Conservation (phyloP, 2,797 vertebrate species). For the Mormyrops boulengeri region DNA sequence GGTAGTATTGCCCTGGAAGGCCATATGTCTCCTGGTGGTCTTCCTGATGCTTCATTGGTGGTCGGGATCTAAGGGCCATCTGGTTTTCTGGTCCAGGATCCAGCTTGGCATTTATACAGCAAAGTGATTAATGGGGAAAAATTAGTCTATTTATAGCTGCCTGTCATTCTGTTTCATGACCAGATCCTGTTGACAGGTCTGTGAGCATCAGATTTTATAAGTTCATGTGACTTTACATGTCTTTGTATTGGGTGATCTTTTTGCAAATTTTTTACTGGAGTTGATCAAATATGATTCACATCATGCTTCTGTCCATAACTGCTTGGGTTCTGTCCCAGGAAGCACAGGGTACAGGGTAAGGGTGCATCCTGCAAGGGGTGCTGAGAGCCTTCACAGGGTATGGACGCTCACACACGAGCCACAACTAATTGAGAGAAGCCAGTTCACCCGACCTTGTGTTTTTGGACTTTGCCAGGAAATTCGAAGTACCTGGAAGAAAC, state of each 20-base stretch:
- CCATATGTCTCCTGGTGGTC: neutral
- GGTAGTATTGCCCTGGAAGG: neutral
- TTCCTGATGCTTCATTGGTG: neutral
- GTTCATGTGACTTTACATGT: neutral
- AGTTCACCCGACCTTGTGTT: neutral
- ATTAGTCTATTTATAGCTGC: neutral
- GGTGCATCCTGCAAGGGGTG: neutral
- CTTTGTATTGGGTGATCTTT: neutral
- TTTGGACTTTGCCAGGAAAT: neutral
- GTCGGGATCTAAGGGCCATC: neutral
- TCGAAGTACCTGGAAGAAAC: neutral
- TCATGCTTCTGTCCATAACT: neutral
- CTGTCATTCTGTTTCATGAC: neutral
- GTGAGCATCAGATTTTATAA: neutral
- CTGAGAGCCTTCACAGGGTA: neutral
- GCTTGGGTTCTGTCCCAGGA: neutral
- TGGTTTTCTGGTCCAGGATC: neutral
- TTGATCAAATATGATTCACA: neutral
- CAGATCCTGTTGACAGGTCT: neutral
- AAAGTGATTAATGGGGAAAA: neutral
- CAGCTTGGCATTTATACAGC: neutral
- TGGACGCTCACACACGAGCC: neutral
- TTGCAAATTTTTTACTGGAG: neutral
- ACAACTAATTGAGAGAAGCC: neutral
- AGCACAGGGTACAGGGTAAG: neutral